Percentiles rank a stretch among this genome's conserved stretches.
Evolutionary conservation across 2,113 vertebrate species (phyloP).

Genomic region (Mugil cephalus): DNA sequence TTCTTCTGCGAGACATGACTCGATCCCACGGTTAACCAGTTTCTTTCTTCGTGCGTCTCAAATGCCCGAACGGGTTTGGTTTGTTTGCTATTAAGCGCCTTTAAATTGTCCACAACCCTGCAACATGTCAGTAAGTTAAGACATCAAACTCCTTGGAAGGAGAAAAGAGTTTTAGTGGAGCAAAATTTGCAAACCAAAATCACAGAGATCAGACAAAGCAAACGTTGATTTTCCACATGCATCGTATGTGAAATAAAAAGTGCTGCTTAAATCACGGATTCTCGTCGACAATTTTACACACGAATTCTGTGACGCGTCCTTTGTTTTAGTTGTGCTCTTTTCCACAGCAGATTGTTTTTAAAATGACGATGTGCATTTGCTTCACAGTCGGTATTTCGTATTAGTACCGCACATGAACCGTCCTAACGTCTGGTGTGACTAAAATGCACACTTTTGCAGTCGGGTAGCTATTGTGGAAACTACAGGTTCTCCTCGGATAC

Average conservation of each 20-base stretch:
- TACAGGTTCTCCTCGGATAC: neutral
- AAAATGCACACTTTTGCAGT: neutral
- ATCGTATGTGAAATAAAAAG: neutral
- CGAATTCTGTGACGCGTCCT: neutral
- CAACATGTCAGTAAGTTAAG: slow-evolving; percentile 80
- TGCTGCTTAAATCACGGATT: neutral
- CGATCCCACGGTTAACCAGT: slow-evolving; percentile 44
- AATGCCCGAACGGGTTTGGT: slow-evolving; percentile 60
- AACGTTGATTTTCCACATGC: slow-evolving; percentile 8
- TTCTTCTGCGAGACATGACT: slow-evolving; percentile 90
- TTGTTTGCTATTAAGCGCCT: slow-evolving; percentile 51
- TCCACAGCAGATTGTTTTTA: neutral
- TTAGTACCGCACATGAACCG: neutral
- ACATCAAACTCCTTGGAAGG: slow-evolving; percentile 75
- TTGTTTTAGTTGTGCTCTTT: neutral
- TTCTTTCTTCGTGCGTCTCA: slow-evolving; percentile 68
- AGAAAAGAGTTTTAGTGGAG: slow-evolving; percentile 41
- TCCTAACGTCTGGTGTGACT: neutral
- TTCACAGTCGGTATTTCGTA: neutral
- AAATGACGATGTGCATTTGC: neutral
- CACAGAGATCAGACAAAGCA: slow-evolving; percentile 38
- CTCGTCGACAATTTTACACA: too few species aligned
- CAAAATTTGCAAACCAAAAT: slow-evolving; percentile 46
- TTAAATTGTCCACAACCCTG: slow-evolving; percentile 80
- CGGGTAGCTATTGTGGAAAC: neutral